These are phyloP conservation scores for Cebus imitator DNA, from an alignment of 2,113 vertebrate species.

Conservation along the genomic window DNA sequence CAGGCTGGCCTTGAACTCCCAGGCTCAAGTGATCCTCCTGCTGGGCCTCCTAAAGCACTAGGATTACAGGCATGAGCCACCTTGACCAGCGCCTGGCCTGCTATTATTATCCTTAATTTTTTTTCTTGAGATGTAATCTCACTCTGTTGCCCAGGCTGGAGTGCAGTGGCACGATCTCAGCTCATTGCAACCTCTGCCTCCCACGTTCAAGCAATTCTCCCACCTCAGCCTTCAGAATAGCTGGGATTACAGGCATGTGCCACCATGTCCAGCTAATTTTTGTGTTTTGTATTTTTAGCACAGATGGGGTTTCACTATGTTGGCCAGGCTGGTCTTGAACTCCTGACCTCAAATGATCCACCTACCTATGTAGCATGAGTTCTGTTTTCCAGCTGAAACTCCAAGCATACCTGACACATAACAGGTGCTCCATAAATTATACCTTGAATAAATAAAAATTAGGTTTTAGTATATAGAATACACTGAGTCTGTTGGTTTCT, in stretches of 20 bases:
- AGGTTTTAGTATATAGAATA: not conserved
- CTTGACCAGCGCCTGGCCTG: not conserved
- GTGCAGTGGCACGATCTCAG: too few relatives aligned
- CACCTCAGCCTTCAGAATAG: too few relatives aligned
- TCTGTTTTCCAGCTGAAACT: slow-evolving; percentile 17
- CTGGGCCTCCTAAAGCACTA: not conserved
- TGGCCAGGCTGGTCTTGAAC: not conserved
- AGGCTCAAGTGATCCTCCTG: not conserved
- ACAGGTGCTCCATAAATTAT: not conserved
- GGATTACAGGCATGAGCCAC: not conserved
- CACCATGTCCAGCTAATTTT: too few relatives aligned
- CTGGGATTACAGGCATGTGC: too few relatives aligned
- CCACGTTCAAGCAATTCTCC: too few relatives aligned
- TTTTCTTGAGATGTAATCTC: not conserved
- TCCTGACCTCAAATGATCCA: not conserved
- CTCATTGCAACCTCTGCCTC: too few relatives aligned
- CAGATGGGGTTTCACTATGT: not conserved
- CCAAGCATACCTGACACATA: not conserved
- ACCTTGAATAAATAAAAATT: slow-evolving; percentile 34
- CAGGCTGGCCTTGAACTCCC: not conserved
- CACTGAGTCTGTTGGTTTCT: not conserved
- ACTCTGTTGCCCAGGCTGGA: not conserved
- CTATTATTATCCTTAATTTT: not conserved
- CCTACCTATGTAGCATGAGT: not conserved
- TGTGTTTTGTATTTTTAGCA: too few relatives aligned